Conservation (phyloP, 2,797 vertebrate species). For the Gambelia wislizenii region DNA sequence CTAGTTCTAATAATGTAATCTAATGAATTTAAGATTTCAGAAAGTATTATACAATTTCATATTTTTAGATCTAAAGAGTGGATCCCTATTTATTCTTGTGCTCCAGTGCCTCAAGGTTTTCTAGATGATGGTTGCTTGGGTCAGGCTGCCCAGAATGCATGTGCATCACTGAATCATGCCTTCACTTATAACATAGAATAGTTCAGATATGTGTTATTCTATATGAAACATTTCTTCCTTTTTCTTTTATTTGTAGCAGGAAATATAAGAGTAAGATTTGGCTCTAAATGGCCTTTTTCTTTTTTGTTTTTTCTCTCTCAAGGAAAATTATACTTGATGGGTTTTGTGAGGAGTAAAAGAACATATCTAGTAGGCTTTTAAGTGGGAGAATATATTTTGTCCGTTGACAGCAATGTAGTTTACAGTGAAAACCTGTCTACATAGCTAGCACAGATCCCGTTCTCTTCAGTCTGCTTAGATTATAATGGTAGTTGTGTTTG, state of each 20-base stretch:
- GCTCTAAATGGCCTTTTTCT: background rate
- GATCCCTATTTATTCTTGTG: background rate
- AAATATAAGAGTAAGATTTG: background rate
- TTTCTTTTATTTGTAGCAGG: background rate
- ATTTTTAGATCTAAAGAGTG: background rate
- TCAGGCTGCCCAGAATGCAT: background rate
- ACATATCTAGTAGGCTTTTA: background rate
- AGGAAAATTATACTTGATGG: background rate
- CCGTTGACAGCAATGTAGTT: background rate
- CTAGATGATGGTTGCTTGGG: background rate
- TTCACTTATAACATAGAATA: background rate
- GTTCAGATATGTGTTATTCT: background rate
- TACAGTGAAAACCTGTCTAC: background rate
- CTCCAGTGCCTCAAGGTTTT: constrained; percentile 12
- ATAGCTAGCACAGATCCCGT: background rate
- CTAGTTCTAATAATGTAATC: background rate
- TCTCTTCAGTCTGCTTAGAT: background rate
- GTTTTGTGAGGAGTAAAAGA: background rate
- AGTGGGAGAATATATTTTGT: background rate
- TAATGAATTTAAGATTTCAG: constrained; percentile 6
- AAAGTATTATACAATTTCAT: background rate
- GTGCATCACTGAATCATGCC: too few species aligned
- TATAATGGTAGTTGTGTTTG: background rate
- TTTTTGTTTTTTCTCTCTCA: background rate
- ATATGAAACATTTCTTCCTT: too few species aligned